Percentiles rank a stretch among this genome's conserved stretches.
phyloP scores from a whole-genome alignment of 2,797 vertebrate species.

The Gallirallus australis region DNA sequence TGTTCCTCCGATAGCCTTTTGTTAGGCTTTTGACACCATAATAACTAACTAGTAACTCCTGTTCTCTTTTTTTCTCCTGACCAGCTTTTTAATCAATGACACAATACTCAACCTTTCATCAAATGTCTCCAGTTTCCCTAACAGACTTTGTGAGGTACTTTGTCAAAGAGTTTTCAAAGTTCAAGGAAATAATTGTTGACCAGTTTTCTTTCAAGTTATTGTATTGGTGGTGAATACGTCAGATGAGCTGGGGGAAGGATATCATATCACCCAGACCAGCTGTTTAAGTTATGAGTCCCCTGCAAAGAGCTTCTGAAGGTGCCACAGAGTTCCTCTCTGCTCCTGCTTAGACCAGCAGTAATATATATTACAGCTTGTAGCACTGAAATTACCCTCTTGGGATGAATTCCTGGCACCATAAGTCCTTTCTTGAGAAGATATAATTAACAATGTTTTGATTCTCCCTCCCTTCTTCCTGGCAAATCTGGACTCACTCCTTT shows the following conservation, averaged over 20 bases:
- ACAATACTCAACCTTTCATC: background rate
- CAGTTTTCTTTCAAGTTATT: background rate
- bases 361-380: constrained; percentile 9
- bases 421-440: constrained; percentile 34
- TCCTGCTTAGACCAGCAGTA: constrained; percentile 45
- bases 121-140: background rate
- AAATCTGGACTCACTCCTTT: constrained; percentile 15
- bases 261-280: background rate
- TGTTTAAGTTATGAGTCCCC: background rate
- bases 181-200: background rate
- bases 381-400: constrained; percentile 49
- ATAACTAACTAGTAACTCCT: background rate
- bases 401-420: background rate
- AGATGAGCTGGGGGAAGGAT: background rate
- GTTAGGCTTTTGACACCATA: background rate
- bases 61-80: background rate
- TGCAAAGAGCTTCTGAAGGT: background rate
- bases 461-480: constrained; percentile 1
- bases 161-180: background rate
- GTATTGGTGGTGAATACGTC: background rate
- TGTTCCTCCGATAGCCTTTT: background rate
- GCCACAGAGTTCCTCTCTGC: background rate
- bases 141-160: background rate
- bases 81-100: background rate
- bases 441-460: constrained; percentile 61